Base-by-base conservation (phyloP, 2,113 vertebrate species). In the Asarcornis scutulata region DNA sequence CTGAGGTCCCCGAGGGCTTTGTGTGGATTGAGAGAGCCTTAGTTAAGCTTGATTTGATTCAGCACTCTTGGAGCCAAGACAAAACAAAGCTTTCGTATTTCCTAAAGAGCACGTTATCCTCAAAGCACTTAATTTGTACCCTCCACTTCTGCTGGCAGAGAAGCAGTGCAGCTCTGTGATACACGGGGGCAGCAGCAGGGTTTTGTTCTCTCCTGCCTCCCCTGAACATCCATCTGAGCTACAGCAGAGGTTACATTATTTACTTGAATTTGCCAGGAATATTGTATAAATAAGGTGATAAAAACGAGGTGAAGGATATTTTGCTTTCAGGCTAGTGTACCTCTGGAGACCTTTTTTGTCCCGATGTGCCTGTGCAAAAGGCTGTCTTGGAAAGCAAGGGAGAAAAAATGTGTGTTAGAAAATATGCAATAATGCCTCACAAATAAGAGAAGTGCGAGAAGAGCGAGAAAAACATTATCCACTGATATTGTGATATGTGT, bases 31-130 rank as follows among this genome's bases (percentile, higher is more conserved):
- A 93, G 80, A 73, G 76, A 55, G 73, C 73, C 92, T 93, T 93
- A 93, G 88, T 72, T 95, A 96, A 96, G 90, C 93, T 90, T 82
- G 59, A 79, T 94, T 93, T 91, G 86, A 92, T 93, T 88, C 90
- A 86, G 71, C 56, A 32, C 27, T 86, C 58, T 81, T 64, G 86
- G 60, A 95, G 75, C 74, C 38, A 91, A 95, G 69, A 91, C 42
- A 94, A 91, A 96, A 56, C 73, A 91, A 86, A 87, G 79, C 88
- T 94, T 95, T 93, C 5, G 20, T 87, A 42, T 92, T 93, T 94
- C 59, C 89, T 95, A 68, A 94, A 88, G 62, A 92, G 31, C 36
- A 22, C 1, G 4, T 85, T 94, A 62, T 86, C 59, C 29, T 85
- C 40, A 78, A 60, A 94, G 59, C 75, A 14, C 29, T 86, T 89